These are phyloP conservation scores for Champsocephalus esox DNA, from an alignment of 2,797 vertebrate species.

Conservation along the genomic window DNA sequence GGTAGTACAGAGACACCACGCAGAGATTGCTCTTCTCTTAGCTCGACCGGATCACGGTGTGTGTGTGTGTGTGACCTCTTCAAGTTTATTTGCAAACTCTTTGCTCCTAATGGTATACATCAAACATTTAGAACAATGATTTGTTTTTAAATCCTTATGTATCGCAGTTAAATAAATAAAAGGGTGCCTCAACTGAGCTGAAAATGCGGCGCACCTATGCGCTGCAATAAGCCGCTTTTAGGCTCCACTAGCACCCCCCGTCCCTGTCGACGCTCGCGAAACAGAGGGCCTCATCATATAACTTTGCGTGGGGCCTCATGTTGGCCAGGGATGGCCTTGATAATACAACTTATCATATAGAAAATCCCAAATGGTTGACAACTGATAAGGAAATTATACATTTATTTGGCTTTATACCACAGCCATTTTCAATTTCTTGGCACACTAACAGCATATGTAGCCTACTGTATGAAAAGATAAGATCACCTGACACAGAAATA, in stretches of 20 bases:
- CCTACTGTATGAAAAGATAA: constrained; percentile 42
- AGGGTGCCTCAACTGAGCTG: no score
- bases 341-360: constrained; percentile 46
- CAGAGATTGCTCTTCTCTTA: no score
- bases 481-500: constrained; percentile 41
- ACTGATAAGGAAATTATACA: constrained; percentile 43
- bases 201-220: no score
- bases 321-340: background rate
- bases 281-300: no score
- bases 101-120: background rate
- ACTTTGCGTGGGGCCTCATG: no score
- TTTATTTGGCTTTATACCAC: constrained; percentile 48
- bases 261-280: no score
- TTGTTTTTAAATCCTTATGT: constrained; percentile 2
- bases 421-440: constrained; percentile 45
- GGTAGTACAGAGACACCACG: no score
- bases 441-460: constrained; percentile 19
- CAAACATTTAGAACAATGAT: background rate
- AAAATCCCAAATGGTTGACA: constrained; percentile 39
- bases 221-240: no score
- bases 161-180: background rate
- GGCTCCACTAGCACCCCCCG: no score
- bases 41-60: background rate
- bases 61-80: constrained; percentile 22
- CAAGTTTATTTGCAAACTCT: background rate